Base-by-base conservation (phyloP, 2,888 invertebrate genomes). In the Eupeodes latifasciatus region DNA sequence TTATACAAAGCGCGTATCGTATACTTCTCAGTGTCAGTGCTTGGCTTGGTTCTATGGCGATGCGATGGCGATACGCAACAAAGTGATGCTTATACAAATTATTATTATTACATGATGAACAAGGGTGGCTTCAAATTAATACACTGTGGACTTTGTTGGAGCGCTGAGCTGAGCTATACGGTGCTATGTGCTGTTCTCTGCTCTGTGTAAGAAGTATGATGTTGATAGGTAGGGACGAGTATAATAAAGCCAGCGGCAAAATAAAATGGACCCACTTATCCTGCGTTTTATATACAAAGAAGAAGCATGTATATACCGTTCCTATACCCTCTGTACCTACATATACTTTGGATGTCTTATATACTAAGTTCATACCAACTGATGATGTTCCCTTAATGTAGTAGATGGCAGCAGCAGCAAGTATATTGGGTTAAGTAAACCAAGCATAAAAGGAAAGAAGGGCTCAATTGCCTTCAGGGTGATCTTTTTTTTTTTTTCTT, bases 361-460 rank as follows among this genome's bases (percentile, higher is more conserved):
- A 27, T 14, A 57, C 27, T 27, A 40, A 72, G 57, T 72, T 72
- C n/a, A 72, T 72, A n/a, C 44, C 19, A 19, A 19, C 19, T 47
- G n/a, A 36, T 71, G 51, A 36, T 67, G 55, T 44, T 57, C 72
- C 59, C 57, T 72, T 72, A 59, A 57, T 72, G 7, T 7, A 36
- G 36, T 36, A 36, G 36, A 36, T 36, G 36, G 36, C 36, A 36
- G 36, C 19, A 36, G n/a, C 47, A 53, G 49, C 34, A 36, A 67
- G 67, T 40, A 62, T 72, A 72, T 80, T 80, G 79, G 62, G 79
- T 80, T 72, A 80, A 72, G 79, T 72, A 80, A 80, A 80, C 79
- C 34, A 16, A 80, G 71, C 19, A 44, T 64, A 27, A 55, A 62
- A 53, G 69, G 55, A 72, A 72, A 47, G 62, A 71, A 64, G 53